Conservation (phyloP, 1,140 invertebrate genomes). For the Papilio glaucus region DNA sequence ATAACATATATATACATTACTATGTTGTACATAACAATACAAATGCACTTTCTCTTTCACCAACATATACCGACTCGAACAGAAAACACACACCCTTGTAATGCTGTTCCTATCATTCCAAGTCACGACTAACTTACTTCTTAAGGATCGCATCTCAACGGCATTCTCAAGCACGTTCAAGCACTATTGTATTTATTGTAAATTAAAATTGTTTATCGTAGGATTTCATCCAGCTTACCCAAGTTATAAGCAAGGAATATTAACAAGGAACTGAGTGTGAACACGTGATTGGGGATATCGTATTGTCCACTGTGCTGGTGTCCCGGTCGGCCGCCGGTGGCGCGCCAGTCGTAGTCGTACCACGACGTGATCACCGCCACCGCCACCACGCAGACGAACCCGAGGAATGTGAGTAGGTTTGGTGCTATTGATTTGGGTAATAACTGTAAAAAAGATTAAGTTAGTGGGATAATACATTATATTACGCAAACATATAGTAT, state of each 20-base stretch:
- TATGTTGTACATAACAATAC: no score
- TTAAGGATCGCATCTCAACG: no score
- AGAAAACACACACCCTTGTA: no score
- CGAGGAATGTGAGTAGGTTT: conserved; percentile 96
- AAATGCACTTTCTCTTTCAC: no score
- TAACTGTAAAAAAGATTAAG: conserved; percentile 85
- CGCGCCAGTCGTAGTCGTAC: conserved; percentile 93
- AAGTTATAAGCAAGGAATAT: conserved; percentile 97
- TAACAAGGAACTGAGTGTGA: conserved; percentile 92
- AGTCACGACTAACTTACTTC: no score
- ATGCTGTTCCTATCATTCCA: no score
- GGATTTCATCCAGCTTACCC: conserved; percentile 85
- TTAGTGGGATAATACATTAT: no score
- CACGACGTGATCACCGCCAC: conserved; percentile 92
- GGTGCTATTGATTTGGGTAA: conserved; percentile 97
- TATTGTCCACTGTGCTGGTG: conserved; percentile 69
- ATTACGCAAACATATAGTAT: no score
- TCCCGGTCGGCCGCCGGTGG: conserved; percentile 87
- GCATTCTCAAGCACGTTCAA: no score
- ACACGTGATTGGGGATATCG: conserved; percentile 89
- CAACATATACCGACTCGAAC: no score
- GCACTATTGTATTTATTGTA: no score
- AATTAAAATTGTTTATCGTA: no score
- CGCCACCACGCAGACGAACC: conserved; percentile 95
- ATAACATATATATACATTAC: background rate